phyloP scores from a whole-genome alignment of 2,888 invertebrate species.

The Phrixothrix hirtus region DNA sequence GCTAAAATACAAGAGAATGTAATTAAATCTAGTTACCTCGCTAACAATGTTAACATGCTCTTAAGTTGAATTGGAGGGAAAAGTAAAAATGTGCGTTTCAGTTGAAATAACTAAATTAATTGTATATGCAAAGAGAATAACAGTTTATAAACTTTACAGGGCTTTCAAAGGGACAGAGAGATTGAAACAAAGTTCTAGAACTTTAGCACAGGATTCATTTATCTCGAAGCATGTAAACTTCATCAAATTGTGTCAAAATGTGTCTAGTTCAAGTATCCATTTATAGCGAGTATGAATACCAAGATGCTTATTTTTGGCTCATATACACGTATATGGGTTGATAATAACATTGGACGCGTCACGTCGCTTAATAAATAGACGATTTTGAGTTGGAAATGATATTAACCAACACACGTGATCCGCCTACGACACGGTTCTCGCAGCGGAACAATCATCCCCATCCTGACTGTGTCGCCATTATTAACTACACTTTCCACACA shows the following conservation, averaged over 20 bases:
- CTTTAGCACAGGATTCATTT: conserved; percentile 18
- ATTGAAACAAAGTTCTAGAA: conserved; percentile 23
- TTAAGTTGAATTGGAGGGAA: too few species aligned
- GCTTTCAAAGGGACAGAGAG: conserved; percentile 17
- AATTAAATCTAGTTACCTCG: too few species aligned
- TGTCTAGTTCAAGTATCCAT: conserved; percentile 26
- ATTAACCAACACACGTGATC: conserved; percentile 45
- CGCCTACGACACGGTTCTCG: conserved; percentile 35
- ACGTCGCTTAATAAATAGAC: conserved; percentile 46
- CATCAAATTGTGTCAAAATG: conserved; percentile 12
- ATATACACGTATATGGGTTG: conserved; percentile 39
- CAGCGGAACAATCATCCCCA: conserved; percentile 24
- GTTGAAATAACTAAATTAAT: conserved; percentile 14
- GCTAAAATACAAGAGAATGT: too few species aligned
- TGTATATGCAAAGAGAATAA: conserved; percentile 16
- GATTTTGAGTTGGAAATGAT: conserved; percentile 40
- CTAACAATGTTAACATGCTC: too few species aligned
- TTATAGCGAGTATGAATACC: conserved; percentile 40
- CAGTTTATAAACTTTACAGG: conserved; percentile 18
- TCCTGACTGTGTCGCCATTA: conserved; percentile 31
- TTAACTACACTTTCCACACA: conserved; percentile 42
- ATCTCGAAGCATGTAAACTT: conserved; percentile 11
- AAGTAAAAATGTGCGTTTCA: not conserved
- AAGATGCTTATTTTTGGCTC: conserved; percentile 40
- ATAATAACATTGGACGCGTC: conserved; percentile 47